These are phyloP conservation scores for Bucco capensis DNA, from an alignment of 2,113 vertebrate genomes.

Conservation along the genomic window DNA sequence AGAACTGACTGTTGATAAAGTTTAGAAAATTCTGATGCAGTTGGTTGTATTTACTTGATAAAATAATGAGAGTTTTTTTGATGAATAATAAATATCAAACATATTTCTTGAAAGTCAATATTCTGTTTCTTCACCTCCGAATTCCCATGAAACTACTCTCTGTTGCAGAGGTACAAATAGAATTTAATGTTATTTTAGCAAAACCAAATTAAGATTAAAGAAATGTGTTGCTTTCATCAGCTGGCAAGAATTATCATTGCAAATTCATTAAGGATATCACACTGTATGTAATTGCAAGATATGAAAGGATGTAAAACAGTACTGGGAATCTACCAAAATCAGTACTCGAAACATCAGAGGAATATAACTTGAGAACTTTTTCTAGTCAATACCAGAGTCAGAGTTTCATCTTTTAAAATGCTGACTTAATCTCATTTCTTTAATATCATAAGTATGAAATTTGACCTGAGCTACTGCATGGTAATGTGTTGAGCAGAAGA, in stretches of 20 bases:
- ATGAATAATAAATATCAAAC: not conserved
- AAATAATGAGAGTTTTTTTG: not conserved
- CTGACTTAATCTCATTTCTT: not conserved
- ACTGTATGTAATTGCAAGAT: not conserved
- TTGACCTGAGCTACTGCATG: not conserved
- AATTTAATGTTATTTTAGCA: not conserved
- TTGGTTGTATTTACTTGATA: not conserved
- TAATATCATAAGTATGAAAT: not conserved
- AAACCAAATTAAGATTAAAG: not conserved
- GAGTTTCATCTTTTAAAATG: not conserved
- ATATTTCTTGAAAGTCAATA: not conserved
- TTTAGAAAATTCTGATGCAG: not conserved
- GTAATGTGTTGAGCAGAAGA: not conserved
- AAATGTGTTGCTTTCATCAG: not conserved
- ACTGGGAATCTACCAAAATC: not conserved
- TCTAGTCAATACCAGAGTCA: not conserved
- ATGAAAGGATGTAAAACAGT: not conserved
- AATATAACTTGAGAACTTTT: not conserved
- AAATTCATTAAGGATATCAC: not conserved
- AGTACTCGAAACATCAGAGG: not conserved
- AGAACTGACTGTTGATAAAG: not conserved
- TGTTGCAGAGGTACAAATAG: not conserved
- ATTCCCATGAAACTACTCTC: not conserved
- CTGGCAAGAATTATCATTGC: not conserved
- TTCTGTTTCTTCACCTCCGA: not conserved